phyloP scores from a whole-genome alignment of 1,140 invertebrate species.

The Ditylenchus dipsaci region DNA sequence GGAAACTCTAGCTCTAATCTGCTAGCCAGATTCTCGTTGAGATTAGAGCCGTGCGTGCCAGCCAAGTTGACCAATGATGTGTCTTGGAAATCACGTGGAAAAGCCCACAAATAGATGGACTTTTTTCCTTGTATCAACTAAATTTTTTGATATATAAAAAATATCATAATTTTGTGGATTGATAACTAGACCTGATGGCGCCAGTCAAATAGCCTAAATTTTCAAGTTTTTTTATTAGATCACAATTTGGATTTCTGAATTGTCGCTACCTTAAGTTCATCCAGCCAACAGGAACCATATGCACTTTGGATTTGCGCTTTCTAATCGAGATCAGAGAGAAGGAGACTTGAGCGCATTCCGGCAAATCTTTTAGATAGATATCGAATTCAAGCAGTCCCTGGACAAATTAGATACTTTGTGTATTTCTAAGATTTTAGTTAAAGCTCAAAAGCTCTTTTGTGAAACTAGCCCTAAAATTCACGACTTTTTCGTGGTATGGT shows the following conservation, averaged over 20 bases:
- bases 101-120: constrained; percentile 70
- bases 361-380: constrained; percentile 54
- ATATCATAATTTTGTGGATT: too few relatives aligned
- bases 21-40: background rate
- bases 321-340: constrained; percentile 39
- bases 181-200: constrained; percentile 69
- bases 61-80: background rate
- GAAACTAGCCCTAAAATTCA: too few relatives aligned
- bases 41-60: background rate
- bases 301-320: constrained; percentile 56
- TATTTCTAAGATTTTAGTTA: background rate
- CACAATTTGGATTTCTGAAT: too few relatives aligned
- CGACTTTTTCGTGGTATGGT: too few relatives aligned
- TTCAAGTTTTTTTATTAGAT: too few relatives aligned
- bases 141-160: too few relatives aligned
- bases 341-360: constrained; percentile 46
- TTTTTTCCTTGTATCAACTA: constrained; percentile 70
- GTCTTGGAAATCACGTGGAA: background rate
- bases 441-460: too few relatives aligned
- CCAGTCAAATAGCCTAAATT: constrained; percentile 79
- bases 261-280: constrained; percentile 59
- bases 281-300: constrained; percentile 80
- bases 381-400: constrained; percentile 39
- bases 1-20: constrained; percentile 27
- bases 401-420: background rate